Evolutionary conservation across 2,888 invertebrate genomes (phyloP), one percentile per base, ranked within the genome.

Genomic region (Pasiphila rectangulata): DNA sequence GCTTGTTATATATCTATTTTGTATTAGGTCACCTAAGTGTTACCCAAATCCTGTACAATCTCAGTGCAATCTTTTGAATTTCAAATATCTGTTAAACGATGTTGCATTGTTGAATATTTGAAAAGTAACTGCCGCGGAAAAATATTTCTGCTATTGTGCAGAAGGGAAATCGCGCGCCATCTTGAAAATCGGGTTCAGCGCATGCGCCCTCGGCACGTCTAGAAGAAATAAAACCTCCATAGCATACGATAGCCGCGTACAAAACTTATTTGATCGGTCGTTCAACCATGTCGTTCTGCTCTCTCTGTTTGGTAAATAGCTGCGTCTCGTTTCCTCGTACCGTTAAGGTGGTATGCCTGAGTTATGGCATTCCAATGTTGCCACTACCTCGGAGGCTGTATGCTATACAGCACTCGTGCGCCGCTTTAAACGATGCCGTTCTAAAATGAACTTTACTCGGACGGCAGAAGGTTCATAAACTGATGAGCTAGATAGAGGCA

Each of bases 221-320:
- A 81, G 80, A 80, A 78, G 80, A 83, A 82, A 81, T 81, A 79
- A 79, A 84, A 81, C 80, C 80, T 79, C 80, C 82, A 77, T 79
- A 75, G 80, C 78, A 79, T 80, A 84, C 79, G 79, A 79, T 72
- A 72, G 79, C 75, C 65, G 74, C 75, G 81, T 79, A 84, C 83
- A 80, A 84, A 80, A 85, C 86, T 86, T 85, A 86, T 87, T 86
- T 87, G 87, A 87, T 85, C 85, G 87, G 87, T 86, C 87, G 85
- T 87, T 87, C 86, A 87, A 87, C 87, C 86, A 82, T 81, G 80
- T 78, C 82, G 77, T 61, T 65, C 58, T 57, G 61, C 59, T 61
- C 51, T 77, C 73, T 63, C 72, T 51, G 56, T 83, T 72, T 53
- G 54, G 46, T 69, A 42, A 54, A 67, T 75, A 67, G 57, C 57